phyloP scores from a whole-genome alignment of 1,140 invertebrate genomes.

The Aricia agestis region DNA sequence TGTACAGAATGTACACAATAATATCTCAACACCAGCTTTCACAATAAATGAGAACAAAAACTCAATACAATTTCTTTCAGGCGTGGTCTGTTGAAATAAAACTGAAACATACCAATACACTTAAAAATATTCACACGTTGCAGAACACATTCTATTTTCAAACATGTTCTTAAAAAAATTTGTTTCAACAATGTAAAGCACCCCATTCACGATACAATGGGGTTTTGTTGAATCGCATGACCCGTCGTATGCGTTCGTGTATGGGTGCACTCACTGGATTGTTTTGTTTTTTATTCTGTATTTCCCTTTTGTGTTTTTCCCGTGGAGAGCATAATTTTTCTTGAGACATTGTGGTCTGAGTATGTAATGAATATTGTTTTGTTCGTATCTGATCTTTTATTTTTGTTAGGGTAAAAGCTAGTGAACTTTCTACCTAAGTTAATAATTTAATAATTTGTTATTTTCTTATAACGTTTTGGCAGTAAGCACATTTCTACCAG shows the following conservation, averaged over 20 bases:
- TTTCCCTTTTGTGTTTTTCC: conserved; percentile 50
- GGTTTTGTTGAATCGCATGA: conserved; percentile 59
- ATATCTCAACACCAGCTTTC: neutral
- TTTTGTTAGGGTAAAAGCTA: neutral
- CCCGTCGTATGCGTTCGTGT: conserved; percentile 60
- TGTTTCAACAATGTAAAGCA: conserved; percentile 59
- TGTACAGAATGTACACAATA: too few relatives aligned
- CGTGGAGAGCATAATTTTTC: conserved; percentile 62
- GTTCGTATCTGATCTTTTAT: conserved; percentile 4
- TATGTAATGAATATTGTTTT: conserved; percentile 6
- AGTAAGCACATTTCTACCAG: too few relatives aligned
- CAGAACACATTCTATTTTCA: conserved; percentile 59
- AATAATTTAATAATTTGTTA: too few relatives aligned
- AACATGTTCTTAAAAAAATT: conserved; percentile 68
- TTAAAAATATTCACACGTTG: conserved; percentile 63
- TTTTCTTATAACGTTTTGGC: too few relatives aligned
- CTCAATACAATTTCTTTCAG: conserved; percentile 36
- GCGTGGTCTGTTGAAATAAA: conserved; percentile 50
- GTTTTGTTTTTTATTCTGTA: conserved; percentile 59
- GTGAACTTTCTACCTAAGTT: too few relatives aligned
- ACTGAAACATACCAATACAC: conserved; percentile 64
- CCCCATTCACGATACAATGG: conserved; percentile 65
- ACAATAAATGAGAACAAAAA: conserved; percentile 22
- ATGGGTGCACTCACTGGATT: conserved; percentile 67
- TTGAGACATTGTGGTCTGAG: conserved; percentile 34